A percentile compares a stretch with the other conserved stretches of the same genome.
These are phyloP conservation scores for Epizoanthus illoricatus DNA, from an alignment of 92 coral and sea anemone species.

Conservation along the genomic window DNA sequence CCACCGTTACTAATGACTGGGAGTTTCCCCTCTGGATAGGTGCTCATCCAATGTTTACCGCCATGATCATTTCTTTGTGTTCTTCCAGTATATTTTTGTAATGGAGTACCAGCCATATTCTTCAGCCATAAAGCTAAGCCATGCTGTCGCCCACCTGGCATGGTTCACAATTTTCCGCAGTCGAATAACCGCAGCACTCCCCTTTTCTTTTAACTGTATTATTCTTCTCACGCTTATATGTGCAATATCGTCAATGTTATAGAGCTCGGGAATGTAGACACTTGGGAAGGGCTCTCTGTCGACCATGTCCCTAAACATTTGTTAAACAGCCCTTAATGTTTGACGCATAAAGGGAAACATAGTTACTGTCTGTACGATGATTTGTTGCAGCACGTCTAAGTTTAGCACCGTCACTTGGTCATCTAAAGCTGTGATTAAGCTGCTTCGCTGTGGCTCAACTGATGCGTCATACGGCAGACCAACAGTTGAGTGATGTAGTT, in stretches of 20 bases:
- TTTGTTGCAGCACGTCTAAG: too few relatives aligned
- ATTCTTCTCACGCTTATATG: slow-evolving; percentile 31
- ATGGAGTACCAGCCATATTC: slow-evolving; percentile 37
- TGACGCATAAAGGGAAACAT: not conserved
- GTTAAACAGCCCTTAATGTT: slow-evolving; percentile 1
- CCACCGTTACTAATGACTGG: too few relatives aligned
- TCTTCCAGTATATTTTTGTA: slow-evolving; percentile 38
- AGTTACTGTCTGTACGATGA: too few relatives aligned
- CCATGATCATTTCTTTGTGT: not conserved
- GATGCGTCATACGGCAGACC: too few relatives aligned
- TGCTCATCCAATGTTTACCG: too few relatives aligned
- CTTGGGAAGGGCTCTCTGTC: slow-evolving; percentile 34
- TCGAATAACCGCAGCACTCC: slow-evolving; percentile 34
- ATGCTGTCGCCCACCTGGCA: slow-evolving; percentile 24
- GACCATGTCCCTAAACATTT: slow-evolving; percentile 21
- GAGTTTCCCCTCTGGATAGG: too few relatives aligned
- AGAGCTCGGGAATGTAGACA: slow-evolving; percentile 42
- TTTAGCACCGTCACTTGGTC: too few relatives aligned
- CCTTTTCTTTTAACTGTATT: slow-evolving; percentile 25
- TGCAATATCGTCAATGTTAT: not conserved
- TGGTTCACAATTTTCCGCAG: slow-evolving; percentile 29
- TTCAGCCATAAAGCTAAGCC: slow-evolving; percentile 32
- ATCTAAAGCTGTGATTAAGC: too few relatives aligned
- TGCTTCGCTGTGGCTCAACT: too few relatives aligned
- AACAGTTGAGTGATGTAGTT: too few relatives aligned